These are phyloP conservation scores for Drosophila antonietae DNA, from an alignment of 2,888 invertebrate species.

Conservation along the genomic window DNA sequence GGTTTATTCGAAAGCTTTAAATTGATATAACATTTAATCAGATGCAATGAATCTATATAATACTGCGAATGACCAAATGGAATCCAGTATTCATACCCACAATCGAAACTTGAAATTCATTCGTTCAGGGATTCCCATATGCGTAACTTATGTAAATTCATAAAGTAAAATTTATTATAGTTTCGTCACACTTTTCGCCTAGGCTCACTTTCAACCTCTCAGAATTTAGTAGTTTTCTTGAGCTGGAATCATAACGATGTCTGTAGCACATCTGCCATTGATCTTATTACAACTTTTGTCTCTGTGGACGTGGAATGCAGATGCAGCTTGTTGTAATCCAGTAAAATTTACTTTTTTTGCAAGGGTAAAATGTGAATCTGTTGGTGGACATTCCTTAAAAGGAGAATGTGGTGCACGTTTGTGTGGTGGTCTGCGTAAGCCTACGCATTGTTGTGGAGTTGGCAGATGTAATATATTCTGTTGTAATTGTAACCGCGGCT, in stretches of 20 bases:
- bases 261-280: neutral
- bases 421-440: neutral
- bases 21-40: no score
- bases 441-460: neutral
- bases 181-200: neutral
- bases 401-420: no score
- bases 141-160: neutral
- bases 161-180: neutral
- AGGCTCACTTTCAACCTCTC: neutral
- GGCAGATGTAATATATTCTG: neutral
- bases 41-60: no score
- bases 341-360: no score
- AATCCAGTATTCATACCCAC: neutral
- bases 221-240: no score
- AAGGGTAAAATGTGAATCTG: no score
- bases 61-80: neutral
- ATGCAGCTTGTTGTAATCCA: neutral
- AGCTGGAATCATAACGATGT: neutral
- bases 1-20: no score
- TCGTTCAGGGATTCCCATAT: neutral
- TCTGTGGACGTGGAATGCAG: neutral
- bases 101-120: neutral
- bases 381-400: no score
- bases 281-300: neutral
- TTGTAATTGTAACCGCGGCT: neutral